Evolutionary conservation across 53 echinoderm and acorn worm species (phyloP).

Genomic region (Stichopus horrens): DNA sequence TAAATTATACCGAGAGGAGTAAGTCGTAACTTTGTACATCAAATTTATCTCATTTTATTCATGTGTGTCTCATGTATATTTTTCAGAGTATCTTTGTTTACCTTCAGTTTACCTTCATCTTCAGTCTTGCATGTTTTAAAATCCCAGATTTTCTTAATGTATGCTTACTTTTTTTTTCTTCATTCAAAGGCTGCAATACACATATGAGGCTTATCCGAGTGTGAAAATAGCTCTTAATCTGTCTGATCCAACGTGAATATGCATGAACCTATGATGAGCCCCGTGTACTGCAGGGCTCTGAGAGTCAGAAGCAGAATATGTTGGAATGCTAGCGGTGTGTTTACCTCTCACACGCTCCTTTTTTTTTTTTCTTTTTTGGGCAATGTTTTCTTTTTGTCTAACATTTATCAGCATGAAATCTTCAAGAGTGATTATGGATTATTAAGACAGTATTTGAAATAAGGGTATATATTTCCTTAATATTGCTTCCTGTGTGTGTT

Average conservation of each 20-base stretch:
- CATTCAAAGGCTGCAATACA: neutral
- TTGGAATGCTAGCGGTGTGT: neutral
- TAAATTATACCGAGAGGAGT: too few species aligned
- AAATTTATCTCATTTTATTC: too few species aligned
- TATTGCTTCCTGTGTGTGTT: too few species aligned
- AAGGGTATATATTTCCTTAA: neutral
- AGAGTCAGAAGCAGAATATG: neutral
- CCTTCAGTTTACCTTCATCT: neutral
- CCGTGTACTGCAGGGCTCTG: neutral
- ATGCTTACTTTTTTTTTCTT: neutral
- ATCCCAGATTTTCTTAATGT: neutral
- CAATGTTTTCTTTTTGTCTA: neutral
- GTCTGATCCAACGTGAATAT: neutral
- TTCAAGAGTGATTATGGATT: neutral
- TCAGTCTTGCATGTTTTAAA: neutral
- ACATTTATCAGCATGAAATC: neutral
- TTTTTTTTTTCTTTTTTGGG: too few species aligned
- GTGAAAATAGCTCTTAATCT: neutral
- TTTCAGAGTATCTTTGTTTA: neutral
- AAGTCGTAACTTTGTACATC: too few species aligned
- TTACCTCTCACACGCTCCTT: neutral
- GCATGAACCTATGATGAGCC: neutral
- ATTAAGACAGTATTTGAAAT: neutral
- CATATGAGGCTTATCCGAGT: constrained; percentile 14
- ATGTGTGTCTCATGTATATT: neutral